Evolutionary conservation across 1,140 invertebrate species (phyloP), one percentile per base, ranked within the genome.

Genomic region (Galendromus occidentalis): DNA sequence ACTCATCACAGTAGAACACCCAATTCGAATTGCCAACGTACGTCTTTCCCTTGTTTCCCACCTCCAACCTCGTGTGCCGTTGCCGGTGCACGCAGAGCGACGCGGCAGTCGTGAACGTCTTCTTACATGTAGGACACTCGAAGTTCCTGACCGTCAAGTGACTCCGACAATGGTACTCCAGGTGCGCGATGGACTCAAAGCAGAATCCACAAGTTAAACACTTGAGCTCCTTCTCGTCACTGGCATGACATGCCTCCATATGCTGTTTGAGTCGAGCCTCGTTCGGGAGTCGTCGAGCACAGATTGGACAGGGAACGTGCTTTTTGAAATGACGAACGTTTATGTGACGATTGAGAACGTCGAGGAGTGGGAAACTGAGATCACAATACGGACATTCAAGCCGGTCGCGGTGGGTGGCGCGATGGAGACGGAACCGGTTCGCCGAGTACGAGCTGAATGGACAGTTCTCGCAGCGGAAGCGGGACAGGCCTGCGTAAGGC

Each of bases 391-490:
- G 51, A 9, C 51, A 59, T 22, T 59, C 33, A 17, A 59, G 20
- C 14, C 51, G 51, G 6, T 59, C 51, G 5, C 51, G 51, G 22
- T 59, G 51, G 12, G 51, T 59, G 17, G 51, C 51, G 14, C 51
- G 51, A 59, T 59, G 51, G 25, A 59, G 22, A 22, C 51, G 51
- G 25, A 59, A 59, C 22, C 51, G n/a, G 20, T 59, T 59, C 51
- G 51, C 33, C 2, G 51, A 59, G 22, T 59, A 59, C 9, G 51
- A 18, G 51, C 51, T 59, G 51, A 29, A 59, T 22, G 25, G 25
- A 59, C 51, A 59, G 25, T 59, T 33, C 25, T 59, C 22, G 9
- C 51, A 59, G 1, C 51, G 51, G 51, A 59, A 59, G 4, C 51
- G 14, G 12, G 51, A 29, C 1, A 59, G 25, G 14, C 51, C 51